A percentile compares a stretch with the other conserved stretches of the same genome.
These are phyloP conservation scores for Orthosia gracilis DNA, from an alignment of 2,888 invertebrate species.

Conservation along the genomic window DNA sequence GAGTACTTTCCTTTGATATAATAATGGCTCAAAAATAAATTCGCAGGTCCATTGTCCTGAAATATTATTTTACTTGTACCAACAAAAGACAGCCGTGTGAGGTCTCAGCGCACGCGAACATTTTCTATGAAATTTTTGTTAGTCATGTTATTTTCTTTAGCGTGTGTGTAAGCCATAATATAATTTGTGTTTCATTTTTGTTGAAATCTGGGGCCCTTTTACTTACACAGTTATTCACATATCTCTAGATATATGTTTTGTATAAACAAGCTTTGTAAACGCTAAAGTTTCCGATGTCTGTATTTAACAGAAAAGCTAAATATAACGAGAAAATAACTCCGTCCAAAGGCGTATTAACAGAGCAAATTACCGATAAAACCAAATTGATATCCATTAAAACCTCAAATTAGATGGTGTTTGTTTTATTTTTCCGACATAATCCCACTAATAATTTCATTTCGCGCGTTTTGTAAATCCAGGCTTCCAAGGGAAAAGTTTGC, in stretches of 20 bases:
- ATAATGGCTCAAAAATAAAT: slow-evolving; percentile 53
- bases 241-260: neutral
- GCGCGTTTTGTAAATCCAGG: slow-evolving; percentile 72
- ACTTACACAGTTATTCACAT: slow-evolving; percentile 5
- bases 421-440: slow-evolving; percentile 69
- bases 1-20: slow-evolving; percentile 45
- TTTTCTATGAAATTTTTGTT: slow-evolving; percentile 31
- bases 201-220: slow-evolving; percentile 10
- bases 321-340: slow-evolving; percentile 9
- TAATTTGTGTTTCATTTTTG: slow-evolving; percentile 21
- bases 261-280: slow-evolving; percentile 1
- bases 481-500: slow-evolving; percentile 58
- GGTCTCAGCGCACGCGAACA: slow-evolving; percentile 39
- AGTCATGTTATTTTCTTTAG: slow-evolving; percentile 45
- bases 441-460: slow-evolving; percentile 66
- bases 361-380: slow-evolving; percentile 41
- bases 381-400: slow-evolving; percentile 44
- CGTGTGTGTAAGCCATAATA: slow-evolving; percentile 29
- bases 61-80: slow-evolving; percentile 29
- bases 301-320: slow-evolving; percentile 2
- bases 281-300: neutral
- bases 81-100: slow-evolving; percentile 36
- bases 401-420: slow-evolving; percentile 46
- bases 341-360: slow-evolving; percentile 17
- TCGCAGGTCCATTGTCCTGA: slow-evolving; percentile 46